Base-by-base conservation (phyloP, 2,797 vertebrate genomes). In the Myiothlypis chrysogaster region DNA sequence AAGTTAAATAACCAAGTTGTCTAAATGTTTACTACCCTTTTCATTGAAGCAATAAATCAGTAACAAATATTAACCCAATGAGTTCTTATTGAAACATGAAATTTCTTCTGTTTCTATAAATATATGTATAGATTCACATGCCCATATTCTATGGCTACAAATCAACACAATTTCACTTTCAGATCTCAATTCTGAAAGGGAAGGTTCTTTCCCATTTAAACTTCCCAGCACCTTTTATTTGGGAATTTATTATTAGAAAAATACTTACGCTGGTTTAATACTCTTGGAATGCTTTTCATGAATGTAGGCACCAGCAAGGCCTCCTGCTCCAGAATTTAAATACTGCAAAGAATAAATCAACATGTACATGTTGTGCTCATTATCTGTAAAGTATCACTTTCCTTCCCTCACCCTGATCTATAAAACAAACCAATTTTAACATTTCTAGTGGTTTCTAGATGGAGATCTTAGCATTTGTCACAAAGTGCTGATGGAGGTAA, bases 291-390 rank as follows among this genome's bases (percentile, higher is more conserved):
- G 98, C 34, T 99, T 99, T 95, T 99, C 97, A 21, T 99, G 99
- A 95, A 99, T 95, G 77, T 98, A 99, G 0, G 98, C 99, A 59
- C 97, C 99, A 9, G 98, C 99, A 0, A 99, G 79, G 34, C 99
- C 99, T 39, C 99, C 99, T 28, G 99, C 98, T 61, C 99, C 99
- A 32, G 99, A 98, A 93, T 99, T 99, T 75, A 99, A 83, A 95
- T 99, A 99, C 99, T 99, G 91, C 63, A 96, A 56, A 96, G 78
- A 88, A 96, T 57, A 96, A 87, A 95, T 78, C 53, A 82, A 73
- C 15, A 75, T 10, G 16, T 60, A 79, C 24, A 65, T 2, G 4
- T 65, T 0, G 0, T 52, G 59, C 20, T 92, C 19, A 34, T 90
- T 88, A 43, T 37, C 73, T 77, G 22, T 35, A 32, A 85, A 46